Percentiles rank a stretch among this genome's conserved stretches.
Evolutionary conservation across 2,113 vertebrate genomes (phyloP).

Genomic region (Prolemur simus): DNA sequence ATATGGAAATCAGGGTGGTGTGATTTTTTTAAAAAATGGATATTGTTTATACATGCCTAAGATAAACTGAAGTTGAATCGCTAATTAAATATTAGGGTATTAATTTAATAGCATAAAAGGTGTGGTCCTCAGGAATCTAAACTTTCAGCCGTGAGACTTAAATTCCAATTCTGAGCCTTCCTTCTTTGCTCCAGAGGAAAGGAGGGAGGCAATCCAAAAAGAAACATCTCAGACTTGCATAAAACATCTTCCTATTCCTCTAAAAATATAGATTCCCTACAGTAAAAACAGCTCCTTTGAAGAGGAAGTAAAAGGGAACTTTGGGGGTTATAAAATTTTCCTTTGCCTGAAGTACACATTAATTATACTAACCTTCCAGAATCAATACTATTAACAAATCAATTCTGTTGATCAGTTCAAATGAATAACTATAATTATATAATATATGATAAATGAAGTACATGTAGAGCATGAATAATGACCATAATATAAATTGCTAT

Average conservation of each 20-base stretch:
- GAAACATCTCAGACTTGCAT: background rate
- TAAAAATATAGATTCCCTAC: background rate
- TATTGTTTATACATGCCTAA: background rate
- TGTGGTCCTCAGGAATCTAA: background rate
- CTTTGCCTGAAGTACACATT: background rate
- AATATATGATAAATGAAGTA: background rate
- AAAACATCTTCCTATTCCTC: background rate
- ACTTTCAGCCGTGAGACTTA: background rate
- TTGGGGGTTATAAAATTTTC: background rate
- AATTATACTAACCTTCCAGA: background rate
- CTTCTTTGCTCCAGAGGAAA: background rate
- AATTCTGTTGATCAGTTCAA: background rate
- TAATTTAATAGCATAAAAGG: background rate
- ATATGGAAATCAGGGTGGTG: background rate
- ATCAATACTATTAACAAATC: background rate
- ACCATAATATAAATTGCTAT: background rate
- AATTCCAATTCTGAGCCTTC: background rate
- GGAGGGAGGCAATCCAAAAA: background rate
- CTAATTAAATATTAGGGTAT: constrained; percentile 18
- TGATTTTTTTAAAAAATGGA: background rate
- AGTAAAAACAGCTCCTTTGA: background rate
- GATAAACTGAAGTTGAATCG: constrained; percentile 9
- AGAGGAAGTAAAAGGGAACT: background rate
- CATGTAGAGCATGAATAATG: background rate
- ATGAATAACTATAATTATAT: background rate